Conservation (phyloP, 1,140 invertebrate species). For the Megalopta genalis region DNA sequence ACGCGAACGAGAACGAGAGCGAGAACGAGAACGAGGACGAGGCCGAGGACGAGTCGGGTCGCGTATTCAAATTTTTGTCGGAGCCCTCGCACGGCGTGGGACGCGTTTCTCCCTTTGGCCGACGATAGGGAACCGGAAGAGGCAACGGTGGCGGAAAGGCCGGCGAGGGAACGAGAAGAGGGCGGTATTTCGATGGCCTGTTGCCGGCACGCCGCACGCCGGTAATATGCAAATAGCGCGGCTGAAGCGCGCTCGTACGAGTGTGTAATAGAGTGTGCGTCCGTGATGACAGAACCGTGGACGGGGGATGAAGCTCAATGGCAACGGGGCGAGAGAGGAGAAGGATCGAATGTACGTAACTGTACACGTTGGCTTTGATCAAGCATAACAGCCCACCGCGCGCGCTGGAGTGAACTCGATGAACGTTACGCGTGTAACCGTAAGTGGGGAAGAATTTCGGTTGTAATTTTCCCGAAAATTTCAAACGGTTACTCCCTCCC, state of each 20-base stretch:
- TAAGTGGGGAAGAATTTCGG: slow-evolving; percentile 62
- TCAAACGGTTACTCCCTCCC: slow-evolving; percentile 33
- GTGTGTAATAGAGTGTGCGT: slow-evolving; percentile 15
- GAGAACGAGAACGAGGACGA: no score
- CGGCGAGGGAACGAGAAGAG: slow-evolving; percentile 27
- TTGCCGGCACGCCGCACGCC: slow-evolving; percentile 68
- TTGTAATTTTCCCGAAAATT: slow-evolving; percentile 65
- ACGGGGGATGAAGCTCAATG: slow-evolving; percentile 29
- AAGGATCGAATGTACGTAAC: slow-evolving; percentile 64
- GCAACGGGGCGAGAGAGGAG: slow-evolving; percentile 11
- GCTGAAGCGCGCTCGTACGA: slow-evolving; percentile 65
- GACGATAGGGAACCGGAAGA: slow-evolving; percentile 23
- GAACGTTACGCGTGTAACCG: slow-evolving; percentile 64
- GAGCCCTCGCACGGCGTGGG: slow-evolving; percentile 57
- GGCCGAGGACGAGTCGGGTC: neutral
- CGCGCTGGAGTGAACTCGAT: slow-evolving; percentile 62
- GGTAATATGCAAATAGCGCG: slow-evolving; percentile 77
- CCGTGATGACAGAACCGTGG: slow-evolving; percentile 64
- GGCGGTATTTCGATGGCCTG: slow-evolving; percentile 71
- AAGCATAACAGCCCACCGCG: slow-evolving; percentile 61
- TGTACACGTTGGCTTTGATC: slow-evolving; percentile 66
- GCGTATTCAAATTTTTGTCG: slow-evolving; percentile 74
- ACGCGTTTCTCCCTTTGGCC: slow-evolving; percentile 64
- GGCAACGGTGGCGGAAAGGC: slow-evolving; percentile 21
- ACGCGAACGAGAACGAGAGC: no score